Evolutionary conservation across 2,888 invertebrate species (phyloP).

Genomic region (Mylabris sibirica): DNA sequence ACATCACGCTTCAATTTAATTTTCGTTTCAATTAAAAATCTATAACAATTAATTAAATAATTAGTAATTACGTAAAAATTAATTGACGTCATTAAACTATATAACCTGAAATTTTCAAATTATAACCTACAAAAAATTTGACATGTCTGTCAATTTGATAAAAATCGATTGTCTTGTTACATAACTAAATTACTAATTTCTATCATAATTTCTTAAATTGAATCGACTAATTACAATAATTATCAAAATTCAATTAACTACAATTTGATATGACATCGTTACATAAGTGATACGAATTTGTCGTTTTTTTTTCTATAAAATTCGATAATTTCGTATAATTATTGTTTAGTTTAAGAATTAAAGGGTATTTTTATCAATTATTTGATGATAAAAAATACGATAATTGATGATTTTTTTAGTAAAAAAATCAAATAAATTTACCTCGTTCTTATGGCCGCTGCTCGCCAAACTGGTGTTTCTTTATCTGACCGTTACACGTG

Average conservation of each 20-base stretch:
- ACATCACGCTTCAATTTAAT: too few relatives aligned
- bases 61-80: constrained; percentile 27
- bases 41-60: constrained; percentile 16
- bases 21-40: background rate
- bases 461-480: constrained; percentile 13
- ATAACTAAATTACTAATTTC: background rate
- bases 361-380: background rate
- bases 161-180: constrained; percentile 5
- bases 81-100: constrained; percentile 22
- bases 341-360: background rate
- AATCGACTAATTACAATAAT: constrained; percentile 9
- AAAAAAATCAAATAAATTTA: constrained; percentile 17
- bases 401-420: background rate
- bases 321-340: background rate
- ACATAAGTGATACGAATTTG: constrained; percentile 24
- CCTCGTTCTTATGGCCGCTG: constrained; percentile 28
- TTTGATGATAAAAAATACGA: background rate
- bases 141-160: background rate
- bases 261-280: constrained; percentile 6
- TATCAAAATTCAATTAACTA: too few relatives aligned
- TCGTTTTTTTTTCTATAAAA: background rate
- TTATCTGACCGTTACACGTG: background rate
- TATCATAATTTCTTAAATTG: background rate
- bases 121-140: background rate
- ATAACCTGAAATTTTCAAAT: background rate